Evolutionary conservation across 2,888 invertebrate genomes (phyloP), one percentile per base, ranked within the genome.

Genomic region (Arge pagana): DNA sequence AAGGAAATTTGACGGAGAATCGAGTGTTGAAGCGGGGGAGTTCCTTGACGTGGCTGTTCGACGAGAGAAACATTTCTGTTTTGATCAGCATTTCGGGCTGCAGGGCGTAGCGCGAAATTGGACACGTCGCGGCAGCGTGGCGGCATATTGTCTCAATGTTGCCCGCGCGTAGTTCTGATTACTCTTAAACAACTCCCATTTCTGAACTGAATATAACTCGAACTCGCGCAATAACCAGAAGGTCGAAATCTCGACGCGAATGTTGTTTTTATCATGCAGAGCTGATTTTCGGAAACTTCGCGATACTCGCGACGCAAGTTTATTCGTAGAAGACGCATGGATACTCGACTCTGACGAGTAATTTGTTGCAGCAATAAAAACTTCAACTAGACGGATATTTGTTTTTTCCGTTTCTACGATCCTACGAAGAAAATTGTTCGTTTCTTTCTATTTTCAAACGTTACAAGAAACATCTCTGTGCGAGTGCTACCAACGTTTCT

Each of bases 171-270:
- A 33, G 42, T 40, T 50, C 24, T 33, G 50, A 50, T 50, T 43
- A 42, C 50, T 50, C 35, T 50, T 33, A 50, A 50, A 50, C 50
- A 50, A 50, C 42, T 35, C 50, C 50, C 50, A 50, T 50, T 42
- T n/a, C 21, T 31, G 41, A 42, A 35, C 35, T 42, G 35, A 50
- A 41, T 50, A 41, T 33, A 28, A 26, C 42, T 21, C 8, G 42
- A 50, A 43, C 42, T 50, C 35, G 40, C 18, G 35, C 35, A 35
- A 50, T 50, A 50, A 50, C 41, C 28, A 19, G 16, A 42, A 30
- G 26, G 42, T 33, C 42, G 23, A 50, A 50, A 50, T 50, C 31
- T 40, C 24, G 31, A 6, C 45, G 31, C 24, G 15, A 33, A 45
- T 33, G 35, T 33, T n/a, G n/a, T n/a, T n/a, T 45, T 45, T 45